Percentiles rank a stretch among this genome's conserved stretches.
Evolutionary conservation across 2,888 invertebrate genomes (phyloP).

Genomic region (Ichneumoninae sp.): DNA sequence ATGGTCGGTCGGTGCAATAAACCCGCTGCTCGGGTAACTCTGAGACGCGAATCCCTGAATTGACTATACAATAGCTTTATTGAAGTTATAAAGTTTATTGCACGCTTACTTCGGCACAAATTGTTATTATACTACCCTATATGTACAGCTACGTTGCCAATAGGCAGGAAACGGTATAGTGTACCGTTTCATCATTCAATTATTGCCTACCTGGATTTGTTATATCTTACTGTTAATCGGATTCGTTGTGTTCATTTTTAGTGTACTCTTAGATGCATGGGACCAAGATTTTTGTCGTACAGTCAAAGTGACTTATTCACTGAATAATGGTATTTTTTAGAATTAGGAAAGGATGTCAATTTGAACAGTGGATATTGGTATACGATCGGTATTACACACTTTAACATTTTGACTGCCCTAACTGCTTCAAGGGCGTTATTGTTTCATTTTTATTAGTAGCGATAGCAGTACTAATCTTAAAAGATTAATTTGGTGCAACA

Average conservation of each 20-base stretch:
- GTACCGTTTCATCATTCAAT: slow-evolving; percentile 1
- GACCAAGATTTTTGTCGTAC: neutral
- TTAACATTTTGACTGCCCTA: neutral
- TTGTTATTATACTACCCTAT: slow-evolving; percentile 37
- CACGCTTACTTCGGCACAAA: slow-evolving; percentile 30
- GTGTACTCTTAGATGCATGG: neutral
- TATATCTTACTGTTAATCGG: neutral
- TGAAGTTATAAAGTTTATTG: slow-evolving; percentile 59
- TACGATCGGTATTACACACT: neutral
- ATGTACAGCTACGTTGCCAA: slow-evolving; percentile 29
- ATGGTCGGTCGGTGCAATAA: slow-evolving; percentile 55
- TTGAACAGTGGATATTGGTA: no score
- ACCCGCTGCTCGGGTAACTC: slow-evolving; percentile 52
- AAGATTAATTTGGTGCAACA: neutral
- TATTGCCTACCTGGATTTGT: neutral
- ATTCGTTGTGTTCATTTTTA: neutral
- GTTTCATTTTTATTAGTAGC: no score
- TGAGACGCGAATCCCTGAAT: slow-evolving; percentile 22
- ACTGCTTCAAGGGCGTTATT: no score
- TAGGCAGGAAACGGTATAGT: slow-evolving; percentile 25
- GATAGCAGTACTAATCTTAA: neutral
- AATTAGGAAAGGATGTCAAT: neutral
- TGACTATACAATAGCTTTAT: slow-evolving; percentile 48
- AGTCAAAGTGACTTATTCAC: neutral
- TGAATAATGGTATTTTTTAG: neutral